Evolutionary conservation across 1,140 invertebrate species (phyloP).

Genomic region (Armadillidium nasatum): DNA sequence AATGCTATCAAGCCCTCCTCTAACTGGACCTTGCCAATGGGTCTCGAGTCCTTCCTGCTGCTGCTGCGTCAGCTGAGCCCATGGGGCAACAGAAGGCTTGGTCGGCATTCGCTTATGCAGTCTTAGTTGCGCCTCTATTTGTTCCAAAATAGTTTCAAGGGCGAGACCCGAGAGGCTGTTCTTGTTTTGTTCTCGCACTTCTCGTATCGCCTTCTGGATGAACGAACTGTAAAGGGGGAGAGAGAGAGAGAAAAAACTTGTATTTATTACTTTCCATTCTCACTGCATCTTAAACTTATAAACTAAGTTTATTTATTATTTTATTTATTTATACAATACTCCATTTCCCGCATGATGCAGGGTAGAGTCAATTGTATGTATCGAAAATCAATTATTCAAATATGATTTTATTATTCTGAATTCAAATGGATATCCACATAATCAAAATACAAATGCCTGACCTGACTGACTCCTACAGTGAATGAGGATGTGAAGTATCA

Average conservation of each 20-base stretch:
- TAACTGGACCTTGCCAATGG: not conserved
- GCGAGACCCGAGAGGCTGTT: not conserved
- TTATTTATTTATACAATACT: too few relatives aligned
- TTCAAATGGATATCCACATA: too few relatives aligned
- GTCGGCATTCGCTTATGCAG: not conserved
- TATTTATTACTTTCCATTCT: too few relatives aligned
- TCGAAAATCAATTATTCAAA: too few relatives aligned
- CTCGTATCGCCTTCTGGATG: not conserved
- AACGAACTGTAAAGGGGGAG: not conserved
- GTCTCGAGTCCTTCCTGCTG: not conserved
- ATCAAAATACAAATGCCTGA: too few relatives aligned
- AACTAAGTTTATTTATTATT: too few relatives aligned
- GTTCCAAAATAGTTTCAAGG: not conserved
- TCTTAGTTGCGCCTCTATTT: not conserved
- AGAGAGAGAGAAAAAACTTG: not conserved
- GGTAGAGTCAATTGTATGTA: too few relatives aligned
- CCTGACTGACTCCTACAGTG: too few relatives aligned
- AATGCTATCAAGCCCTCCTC: not conserved
- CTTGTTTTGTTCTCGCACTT: not conserved
- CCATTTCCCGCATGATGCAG: too few relatives aligned
- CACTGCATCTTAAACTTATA: too few relatives aligned
- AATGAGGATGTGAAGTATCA: too few relatives aligned
- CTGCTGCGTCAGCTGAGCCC: not conserved
- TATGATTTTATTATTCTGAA: too few relatives aligned
- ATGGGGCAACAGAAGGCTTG: not conserved